These are phyloP conservation scores for Notamacropus eugenii DNA, from an alignment of 2,797 vertebrate genomes.

Conservation along the genomic window DNA sequence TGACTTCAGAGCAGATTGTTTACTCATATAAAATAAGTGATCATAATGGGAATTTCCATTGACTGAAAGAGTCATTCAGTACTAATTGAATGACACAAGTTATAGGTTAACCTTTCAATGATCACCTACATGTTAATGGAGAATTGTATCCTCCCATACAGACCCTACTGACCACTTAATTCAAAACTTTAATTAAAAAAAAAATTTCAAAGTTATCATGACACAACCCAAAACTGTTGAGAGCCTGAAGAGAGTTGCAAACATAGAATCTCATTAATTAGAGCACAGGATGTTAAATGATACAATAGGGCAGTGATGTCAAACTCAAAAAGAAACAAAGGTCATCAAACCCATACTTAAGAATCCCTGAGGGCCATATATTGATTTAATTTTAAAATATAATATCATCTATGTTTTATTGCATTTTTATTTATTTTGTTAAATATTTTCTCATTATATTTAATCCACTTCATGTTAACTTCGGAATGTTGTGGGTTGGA, in stretches of 20 bases:
- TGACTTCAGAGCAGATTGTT: constrained; percentile 45
- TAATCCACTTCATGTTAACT: not conserved
- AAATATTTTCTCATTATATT: not conserved
- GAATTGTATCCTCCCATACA: accelerated
- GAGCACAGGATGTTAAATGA: not conserved
- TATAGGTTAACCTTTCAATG: constrained; percentile 40
- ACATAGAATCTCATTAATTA: not conserved
- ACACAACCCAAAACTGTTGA: not conserved
- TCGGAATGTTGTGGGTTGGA: not conserved
- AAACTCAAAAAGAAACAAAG: not conserved
- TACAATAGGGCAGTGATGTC: not conserved
- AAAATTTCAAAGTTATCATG: not conserved
- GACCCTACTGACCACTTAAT: constrained; percentile 1
- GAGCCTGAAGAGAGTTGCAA: not conserved
- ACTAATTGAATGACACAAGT: constrained; percentile 51
- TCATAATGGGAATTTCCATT: constrained; percentile 70
- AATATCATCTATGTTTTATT: not conserved
- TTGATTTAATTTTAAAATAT: not conserved
- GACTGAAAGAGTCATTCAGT: constrained; percentile 53
- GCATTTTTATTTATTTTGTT: not conserved
- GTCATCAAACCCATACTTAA: not conserved
- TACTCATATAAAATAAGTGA: constrained; percentile 65
- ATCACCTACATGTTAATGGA: constrained; percentile 49
- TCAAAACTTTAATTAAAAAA: not conserved
- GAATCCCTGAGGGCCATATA: not conserved